phyloP scores from a whole-genome alignment of 2,888 invertebrate species.

The Galerucella calmariensis region DNA sequence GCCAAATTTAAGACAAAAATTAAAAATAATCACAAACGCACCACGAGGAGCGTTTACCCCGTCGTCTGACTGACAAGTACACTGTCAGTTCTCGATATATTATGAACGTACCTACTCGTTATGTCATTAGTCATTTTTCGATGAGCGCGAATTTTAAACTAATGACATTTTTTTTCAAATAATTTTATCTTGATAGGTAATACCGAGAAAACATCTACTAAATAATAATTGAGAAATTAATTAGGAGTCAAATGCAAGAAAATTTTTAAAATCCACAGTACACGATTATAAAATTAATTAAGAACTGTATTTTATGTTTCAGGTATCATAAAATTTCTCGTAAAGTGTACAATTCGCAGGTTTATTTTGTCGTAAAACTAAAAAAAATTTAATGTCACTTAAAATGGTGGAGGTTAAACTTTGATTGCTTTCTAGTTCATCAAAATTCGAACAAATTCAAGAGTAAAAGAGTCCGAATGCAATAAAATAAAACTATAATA shows the following conservation, averaged over 20 bases:
- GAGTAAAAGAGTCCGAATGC: neutral
- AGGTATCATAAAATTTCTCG: constrained; percentile 12
- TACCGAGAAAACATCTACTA: neutral
- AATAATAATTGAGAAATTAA: neutral
- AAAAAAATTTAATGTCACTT: constrained; percentile 14
- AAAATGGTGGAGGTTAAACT: constrained; percentile 6
- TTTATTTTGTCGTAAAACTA: constrained; percentile 18
- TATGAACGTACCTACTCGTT: no score
- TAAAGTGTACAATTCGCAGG: constrained; percentile 12
- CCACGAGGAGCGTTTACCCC: no score
- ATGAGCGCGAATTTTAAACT: no score
- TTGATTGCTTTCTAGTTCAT: constrained; percentile 11
- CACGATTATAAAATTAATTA: constrained; percentile 13
- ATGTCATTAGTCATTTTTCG: no score
- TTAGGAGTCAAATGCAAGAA: constrained; percentile 1
- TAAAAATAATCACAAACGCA: no score
- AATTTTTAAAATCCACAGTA: constrained; percentile 2
- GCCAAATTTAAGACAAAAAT: no score
- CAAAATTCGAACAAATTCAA: neutral
- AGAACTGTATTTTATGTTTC: constrained; percentile 17
- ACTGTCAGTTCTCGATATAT: no score
- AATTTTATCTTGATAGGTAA: no score
- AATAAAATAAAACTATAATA: neutral
- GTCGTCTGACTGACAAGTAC: no score
- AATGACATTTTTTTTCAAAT: no score